Percentiles rank a stretch among this genome's conserved stretches.
Conservation (phyloP, 2,113 vertebrate species). For the Cinclus cinclus region DNA sequence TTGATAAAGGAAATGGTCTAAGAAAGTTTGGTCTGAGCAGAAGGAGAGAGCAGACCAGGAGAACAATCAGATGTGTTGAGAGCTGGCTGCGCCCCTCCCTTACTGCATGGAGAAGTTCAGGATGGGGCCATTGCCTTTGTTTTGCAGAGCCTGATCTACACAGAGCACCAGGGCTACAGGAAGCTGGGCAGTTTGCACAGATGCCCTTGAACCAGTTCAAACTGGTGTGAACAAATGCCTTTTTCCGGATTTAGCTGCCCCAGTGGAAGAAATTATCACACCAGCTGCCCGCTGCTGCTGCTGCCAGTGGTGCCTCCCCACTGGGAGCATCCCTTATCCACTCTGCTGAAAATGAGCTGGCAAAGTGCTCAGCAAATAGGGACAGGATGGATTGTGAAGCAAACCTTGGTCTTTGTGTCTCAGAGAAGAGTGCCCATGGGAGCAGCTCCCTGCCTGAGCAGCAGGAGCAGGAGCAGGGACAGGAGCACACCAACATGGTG, state of each 20-base stretch:
- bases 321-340: conserved; percentile 14
- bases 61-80: conserved; percentile 45
- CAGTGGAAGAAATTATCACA: neutral
- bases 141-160: neutral
- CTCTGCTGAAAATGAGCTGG: neutral
- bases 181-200: conserved; percentile 17
- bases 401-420: neutral
- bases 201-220: conserved; percentile 55
- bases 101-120: conserved; percentile 26
- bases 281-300: conserved; percentile 47
- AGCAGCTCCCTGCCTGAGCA: neutral
- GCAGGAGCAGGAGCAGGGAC: neutral
- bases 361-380: neutral
- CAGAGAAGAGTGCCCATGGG: neutral
- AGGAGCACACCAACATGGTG: neutral
- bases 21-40: conserved; percentile 46
- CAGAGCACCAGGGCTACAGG: conserved; percentile 35
- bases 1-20: conserved; percentile 58
- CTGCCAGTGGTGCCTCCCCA: neutral
- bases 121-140: conserved; percentile 36
- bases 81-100: conserved; percentile 16
- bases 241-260: conserved; percentile 19
- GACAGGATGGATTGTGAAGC: neutral
- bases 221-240: conserved; percentile 31
- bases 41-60: conserved; percentile 22